Base-by-base conservation (phyloP, 2,113 vertebrate species). In the Macrotus californicus region DNA sequence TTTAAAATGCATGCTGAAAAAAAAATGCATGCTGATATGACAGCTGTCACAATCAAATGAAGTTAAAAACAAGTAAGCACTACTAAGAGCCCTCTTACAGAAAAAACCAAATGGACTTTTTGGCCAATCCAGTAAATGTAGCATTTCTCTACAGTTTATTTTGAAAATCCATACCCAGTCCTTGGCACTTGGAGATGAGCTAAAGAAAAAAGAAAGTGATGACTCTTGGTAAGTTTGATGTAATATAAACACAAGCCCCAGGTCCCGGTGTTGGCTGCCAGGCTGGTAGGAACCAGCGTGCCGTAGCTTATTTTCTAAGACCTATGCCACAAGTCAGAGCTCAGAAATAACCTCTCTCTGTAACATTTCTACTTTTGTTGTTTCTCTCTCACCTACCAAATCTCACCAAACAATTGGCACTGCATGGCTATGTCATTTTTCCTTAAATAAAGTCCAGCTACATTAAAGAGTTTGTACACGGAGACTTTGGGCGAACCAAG, bases 381-480 rank as follows among this genome's bases (percentile, higher is more conserved):
- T 94, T 75, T 85, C 82, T 8, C 64, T 86, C 87, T 75, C 75
- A 52, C 18, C 54, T 70, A 26, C 87, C 26, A 86, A 50, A 80
- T 84, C 39, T 94, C 61, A 50, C 29, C 69, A 46, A 76, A 56
- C 26, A 43, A 82, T 72, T 88, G 39, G 41, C 69, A 80, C 64
- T 76, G 31, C 59, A 34, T 24, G 43, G 16, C 29, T 43, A 43
- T 86, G 80, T n/a, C 26, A 82, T 80, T 64, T 94, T 96, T 98
- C 98, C 99, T 99, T 98, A 99, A 98, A 95, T 10, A 6, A 24
- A 19, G 5, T 12, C 66, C 96, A 99, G 99, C 34, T 99, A 99
- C 97, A 99, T 99, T 96, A 99, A 99, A 96, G 99, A 99, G 97
- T 99, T 99, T 95, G 99, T 99, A 48, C 99, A 99, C 0, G 99